Base-by-base conservation (phyloP, 2,113 vertebrate genomes). In the Zapus hudsonius region DNA sequence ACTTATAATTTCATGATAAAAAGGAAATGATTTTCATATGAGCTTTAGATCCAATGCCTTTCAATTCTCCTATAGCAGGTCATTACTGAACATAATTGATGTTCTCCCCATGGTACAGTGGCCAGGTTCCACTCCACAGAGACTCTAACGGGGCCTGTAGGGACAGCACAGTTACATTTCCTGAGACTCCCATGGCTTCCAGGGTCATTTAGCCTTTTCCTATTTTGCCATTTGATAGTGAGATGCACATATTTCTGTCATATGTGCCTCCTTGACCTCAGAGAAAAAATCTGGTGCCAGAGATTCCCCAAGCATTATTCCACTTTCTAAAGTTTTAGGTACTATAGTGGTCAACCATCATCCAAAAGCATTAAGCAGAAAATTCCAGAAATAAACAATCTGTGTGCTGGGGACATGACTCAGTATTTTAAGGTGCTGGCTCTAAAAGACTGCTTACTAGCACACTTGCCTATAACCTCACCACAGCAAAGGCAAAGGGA, bases 81-180 rank as follows among this genome's bases (percentile, higher is more conserved):
- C n/a, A 90, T 55, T 72, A 74, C 16, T 67, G 2, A 55, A 40
- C 85, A 7, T 90, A 86, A 96, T 95, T 86, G 94, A 86, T 75
- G 36, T 22, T 87, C 25, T 95, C 42, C 29, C 42, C 33, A 19
- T 20, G 84, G 72, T 27, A 55, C 15, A 74, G 42, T 82, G 57
- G 80, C 84, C 96, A 90, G 74, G 27, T 44, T 52, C 66, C 66
- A 90, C 52, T 86, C 90, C 42, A 88, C 11, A 87, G 82, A 88
- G 74, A 93, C 11, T 25, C n/a, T 95, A 93, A 88, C 42, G 31
- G 47, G n/a, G 67, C 61, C 85, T 61, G 55, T 0, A 1, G 42
- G 87, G 87, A 92, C 0, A 33, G 73, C 1, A 25, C 11, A 80
- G 7, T 42, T 55, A 76, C 1, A 80, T 55, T 63, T 92, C 92